phyloP scores from a whole-genome alignment of 2,797 vertebrate genomes.

The Pseudotriccus pelzelni region DNA sequence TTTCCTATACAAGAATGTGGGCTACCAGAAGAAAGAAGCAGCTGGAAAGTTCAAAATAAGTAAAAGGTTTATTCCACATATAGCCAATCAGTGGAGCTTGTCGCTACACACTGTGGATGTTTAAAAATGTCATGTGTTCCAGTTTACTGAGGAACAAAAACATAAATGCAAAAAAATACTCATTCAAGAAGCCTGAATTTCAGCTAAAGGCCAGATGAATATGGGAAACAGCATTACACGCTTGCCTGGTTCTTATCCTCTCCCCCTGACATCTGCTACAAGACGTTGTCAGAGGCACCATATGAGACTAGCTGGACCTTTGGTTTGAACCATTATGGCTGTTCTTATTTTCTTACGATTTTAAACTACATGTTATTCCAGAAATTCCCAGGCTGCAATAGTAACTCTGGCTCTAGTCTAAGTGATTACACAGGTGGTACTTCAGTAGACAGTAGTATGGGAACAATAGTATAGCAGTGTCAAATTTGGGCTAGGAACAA shows the following conservation, averaged over 20 bases:
- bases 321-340: background rate
- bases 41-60: background rate
- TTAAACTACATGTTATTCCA: constrained; percentile 68
- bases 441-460: constrained; percentile 16
- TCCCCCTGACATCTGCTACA: background rate
- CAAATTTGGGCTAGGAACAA: constrained; percentile 44
- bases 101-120: background rate
- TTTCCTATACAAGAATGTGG: background rate
- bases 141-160: background rate
- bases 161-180: background rate
- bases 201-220: background rate
- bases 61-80: background rate
- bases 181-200: constrained; percentile 9
- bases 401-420: background rate
- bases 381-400: constrained; percentile 30
- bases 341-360: constrained; percentile 7
- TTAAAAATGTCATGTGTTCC: constrained; percentile 3
- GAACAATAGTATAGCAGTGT: constrained; percentile 27
- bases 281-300: background rate
- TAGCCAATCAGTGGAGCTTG: background rate
- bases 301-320: background rate
- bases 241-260: constrained; percentile 19
- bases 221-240: background rate
- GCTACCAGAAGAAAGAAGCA: background rate
- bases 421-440: constrained; percentile 45